A percentile compares a stretch with the other conserved stretches of the same genome.
Evolutionary conservation across 92 coral and sea anemone genomes (phyloP).

Genomic region (Epizoanthus fatuus): DNA sequence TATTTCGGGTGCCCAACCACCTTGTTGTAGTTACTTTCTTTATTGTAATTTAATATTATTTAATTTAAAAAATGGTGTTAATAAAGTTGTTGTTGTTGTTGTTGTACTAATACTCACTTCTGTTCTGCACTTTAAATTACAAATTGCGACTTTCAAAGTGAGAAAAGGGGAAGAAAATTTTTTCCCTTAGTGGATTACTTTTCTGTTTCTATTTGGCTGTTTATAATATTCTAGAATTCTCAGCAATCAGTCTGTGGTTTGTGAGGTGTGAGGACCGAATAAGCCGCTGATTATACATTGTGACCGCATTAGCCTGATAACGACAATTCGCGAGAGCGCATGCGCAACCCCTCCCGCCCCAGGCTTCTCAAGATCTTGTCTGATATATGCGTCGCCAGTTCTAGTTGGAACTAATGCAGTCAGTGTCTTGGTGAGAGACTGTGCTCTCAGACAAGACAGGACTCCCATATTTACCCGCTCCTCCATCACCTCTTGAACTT

Average conservation of each 20-base stretch:
- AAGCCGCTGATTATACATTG: neutral
- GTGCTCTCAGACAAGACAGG: conserved; percentile 6
- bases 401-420: neutral
- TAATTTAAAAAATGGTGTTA: no score
- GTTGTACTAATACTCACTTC: no score
- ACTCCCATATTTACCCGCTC: neutral
- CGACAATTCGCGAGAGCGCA: neutral
- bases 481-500: neutral
- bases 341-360: neutral
- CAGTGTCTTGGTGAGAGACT: neutral
- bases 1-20: no score
- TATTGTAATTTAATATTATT: no score
- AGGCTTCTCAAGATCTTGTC: neutral
- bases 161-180: no score
- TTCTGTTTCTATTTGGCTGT: neutral
- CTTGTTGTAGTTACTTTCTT: no score
- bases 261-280: conserved; percentile 8
- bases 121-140: no score
- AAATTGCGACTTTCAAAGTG: no score
- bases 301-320: neutral
- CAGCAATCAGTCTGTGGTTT: neutral
- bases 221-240: neutral
- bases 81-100: no score
- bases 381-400: neutral
- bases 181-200: no score